Conservation (phyloP, 1,140 invertebrate species). For the Chionoecetes opilio region DNA sequence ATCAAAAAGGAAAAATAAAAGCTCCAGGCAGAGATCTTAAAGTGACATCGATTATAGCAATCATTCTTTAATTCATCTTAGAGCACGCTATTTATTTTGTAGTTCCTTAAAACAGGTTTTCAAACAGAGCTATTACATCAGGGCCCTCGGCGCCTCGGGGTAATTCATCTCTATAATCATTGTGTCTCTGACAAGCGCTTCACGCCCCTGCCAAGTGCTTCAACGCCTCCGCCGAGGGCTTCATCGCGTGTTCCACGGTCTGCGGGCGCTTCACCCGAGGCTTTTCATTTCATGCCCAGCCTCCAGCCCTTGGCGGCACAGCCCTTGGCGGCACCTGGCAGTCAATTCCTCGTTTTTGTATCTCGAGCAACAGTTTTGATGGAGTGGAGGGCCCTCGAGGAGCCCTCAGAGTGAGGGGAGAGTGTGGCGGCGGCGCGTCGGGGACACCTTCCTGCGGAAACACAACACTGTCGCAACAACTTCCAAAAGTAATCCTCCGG, state of each 20-base stretch:
- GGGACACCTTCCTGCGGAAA: not conserved
- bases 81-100: constrained; percentile 53
- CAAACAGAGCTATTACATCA: constrained; percentile 64
- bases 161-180: constrained; percentile 68
- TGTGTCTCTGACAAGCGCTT: constrained; percentile 61
- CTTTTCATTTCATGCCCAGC: not conserved
- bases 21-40: not conserved
- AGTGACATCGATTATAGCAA: constrained; percentile 51
- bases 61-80: constrained; percentile 66
- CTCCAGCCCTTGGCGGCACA: not conserved
- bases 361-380: not conserved
- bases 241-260: not conserved
- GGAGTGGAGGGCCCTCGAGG: not conserved
- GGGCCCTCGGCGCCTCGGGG: constrained; percentile 29
- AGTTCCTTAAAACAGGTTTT: constrained; percentile 54
- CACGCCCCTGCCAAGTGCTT: constrained; percentile 62
- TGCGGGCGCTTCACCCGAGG: not conserved
- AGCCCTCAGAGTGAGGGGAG: not conserved
- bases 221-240: constrained; percentile 34
- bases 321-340: not conserved
- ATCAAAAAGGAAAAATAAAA: constrained; percentile 4
- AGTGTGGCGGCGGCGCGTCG: not conserved
- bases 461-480: not conserved
- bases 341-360: not conserved
- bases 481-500: not conserved